phyloP scores from a whole-genome alignment of 92 coral and sea anemone species.

The Parazoanthus darwini region DNA sequence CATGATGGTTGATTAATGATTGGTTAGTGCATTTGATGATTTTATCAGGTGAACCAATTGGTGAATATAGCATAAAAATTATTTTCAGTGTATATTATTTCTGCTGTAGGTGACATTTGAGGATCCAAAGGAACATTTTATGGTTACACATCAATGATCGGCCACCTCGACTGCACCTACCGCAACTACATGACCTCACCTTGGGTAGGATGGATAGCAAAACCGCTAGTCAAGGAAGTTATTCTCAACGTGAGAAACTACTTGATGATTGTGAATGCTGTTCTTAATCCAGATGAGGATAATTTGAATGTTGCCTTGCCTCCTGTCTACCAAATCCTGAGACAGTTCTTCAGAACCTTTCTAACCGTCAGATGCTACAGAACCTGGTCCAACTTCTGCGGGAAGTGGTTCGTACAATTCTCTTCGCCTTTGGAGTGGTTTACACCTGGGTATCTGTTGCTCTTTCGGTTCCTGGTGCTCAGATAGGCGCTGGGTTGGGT shows the following conservation, averaged over 20 bases:
- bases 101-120: not conserved
- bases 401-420: constrained; percentile 13
- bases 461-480: constrained; percentile 23
- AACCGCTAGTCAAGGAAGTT: constrained; percentile 2
- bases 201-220: not conserved
- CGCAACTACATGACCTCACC: constrained; percentile 14
- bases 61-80: too few species aligned
- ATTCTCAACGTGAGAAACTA: constrained; percentile 36
- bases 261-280: constrained; percentile 32
- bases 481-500: constrained; percentile 21
- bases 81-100: not conserved
- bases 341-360: not conserved
- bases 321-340: constrained; percentile 23
- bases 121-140: not conserved
- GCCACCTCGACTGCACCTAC: not conserved
- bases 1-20: not conserved
- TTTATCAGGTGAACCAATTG: not conserved
- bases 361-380: not conserved
- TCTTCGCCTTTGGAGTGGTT: constrained; percentile 44
- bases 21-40: not conserved
- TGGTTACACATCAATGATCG: constrained; percentile 29
- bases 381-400: constrained; percentile 21
- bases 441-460: constrained; percentile 41
- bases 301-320: constrained; percentile 15
- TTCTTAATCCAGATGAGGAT: not conserved